phyloP scores from a whole-genome alignment of 2,797 vertebrate genomes.

The Enteromius afrohamiltoni region DNA sequence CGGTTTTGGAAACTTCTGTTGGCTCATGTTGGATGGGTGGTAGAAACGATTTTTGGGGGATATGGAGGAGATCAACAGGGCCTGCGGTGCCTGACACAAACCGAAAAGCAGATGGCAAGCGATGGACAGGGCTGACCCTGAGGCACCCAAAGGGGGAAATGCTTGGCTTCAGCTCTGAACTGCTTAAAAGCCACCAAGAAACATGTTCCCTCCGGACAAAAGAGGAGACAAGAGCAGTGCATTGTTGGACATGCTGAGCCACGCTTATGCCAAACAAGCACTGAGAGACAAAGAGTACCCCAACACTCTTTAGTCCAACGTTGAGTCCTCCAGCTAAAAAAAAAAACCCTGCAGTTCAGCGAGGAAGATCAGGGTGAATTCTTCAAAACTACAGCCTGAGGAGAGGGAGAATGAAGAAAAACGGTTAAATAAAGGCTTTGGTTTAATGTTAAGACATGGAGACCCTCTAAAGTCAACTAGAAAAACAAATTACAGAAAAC shows the following conservation, averaged over 20 bases:
- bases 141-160: constrained; percentile 50
- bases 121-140: constrained; percentile 52
- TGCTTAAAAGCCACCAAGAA: constrained; percentile 48
- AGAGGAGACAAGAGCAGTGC: constrained; percentile 26
- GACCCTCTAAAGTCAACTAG: background rate
- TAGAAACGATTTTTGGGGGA: constrained; percentile 17
- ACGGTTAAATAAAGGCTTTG: constrained; percentile 1
- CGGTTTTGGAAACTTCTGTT: constrained; percentile 10
- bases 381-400: constrained; percentile 19
- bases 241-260: constrained; percentile 44
- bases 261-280: constrained; percentile 42
- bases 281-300: constrained; percentile 49
- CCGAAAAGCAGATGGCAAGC: constrained; percentile 60
- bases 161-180: constrained; percentile 45
- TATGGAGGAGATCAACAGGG: constrained; percentile 26
- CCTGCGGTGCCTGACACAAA: constrained; percentile 44
- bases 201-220: constrained; percentile 51
- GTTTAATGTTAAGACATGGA: constrained; percentile 1
- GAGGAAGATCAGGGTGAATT: constrained; percentile 8
- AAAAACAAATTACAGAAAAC: constrained; percentile 23
- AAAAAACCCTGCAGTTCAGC: background rate
- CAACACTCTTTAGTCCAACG: constrained; percentile 23
- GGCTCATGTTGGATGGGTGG: constrained; percentile 15
- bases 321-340: background rate
- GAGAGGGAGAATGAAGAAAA: constrained; percentile 3